These are phyloP conservation scores for Formica exsecta DNA, from an alignment of 1,140 invertebrate species.

Conservation along the genomic window DNA sequence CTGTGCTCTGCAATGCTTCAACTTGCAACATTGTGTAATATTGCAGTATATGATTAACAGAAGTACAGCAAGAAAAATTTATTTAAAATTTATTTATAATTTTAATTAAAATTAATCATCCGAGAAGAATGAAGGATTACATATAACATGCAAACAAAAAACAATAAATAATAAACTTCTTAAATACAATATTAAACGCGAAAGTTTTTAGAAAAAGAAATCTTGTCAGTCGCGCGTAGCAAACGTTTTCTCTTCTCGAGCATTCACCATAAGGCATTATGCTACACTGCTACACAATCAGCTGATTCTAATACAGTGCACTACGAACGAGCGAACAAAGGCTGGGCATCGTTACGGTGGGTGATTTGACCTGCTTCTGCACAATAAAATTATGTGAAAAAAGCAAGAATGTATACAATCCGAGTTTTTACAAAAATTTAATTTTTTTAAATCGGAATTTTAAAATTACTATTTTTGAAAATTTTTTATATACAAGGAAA, in stretches of 20 bases:
- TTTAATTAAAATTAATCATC: too few species aligned
- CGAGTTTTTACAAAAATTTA: neutral
- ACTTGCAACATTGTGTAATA: neutral
- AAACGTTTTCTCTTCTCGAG: slow-evolving; percentile 13
- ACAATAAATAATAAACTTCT: neutral
- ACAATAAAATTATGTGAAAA: neutral
- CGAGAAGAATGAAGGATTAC: neutral
- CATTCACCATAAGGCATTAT: neutral
- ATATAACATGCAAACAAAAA: neutral
- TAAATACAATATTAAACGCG: slow-evolving; percentile 9
- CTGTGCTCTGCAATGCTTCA: neutral
- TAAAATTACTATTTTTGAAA: neutral
- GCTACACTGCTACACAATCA: neutral
- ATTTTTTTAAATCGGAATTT: neutral
- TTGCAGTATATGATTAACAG: slow-evolving; percentile 6
- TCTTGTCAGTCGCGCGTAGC: neutral
- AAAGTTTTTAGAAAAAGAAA: slow-evolving; percentile 20
- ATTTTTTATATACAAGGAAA: neutral
- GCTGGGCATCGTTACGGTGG: slow-evolving; percentile 34
- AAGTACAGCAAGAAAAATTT: neutral
- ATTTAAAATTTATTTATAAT: too few species aligned
- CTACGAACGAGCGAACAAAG: slow-evolving; percentile 18
- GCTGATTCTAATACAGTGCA: slow-evolving; percentile 14
- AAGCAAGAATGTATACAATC: neutral
- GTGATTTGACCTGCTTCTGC: slow-evolving; percentile 29